phyloP scores from a whole-genome alignment of 2,797 vertebrate genomes.

The Buphagus erythrorhynchus region DNA sequence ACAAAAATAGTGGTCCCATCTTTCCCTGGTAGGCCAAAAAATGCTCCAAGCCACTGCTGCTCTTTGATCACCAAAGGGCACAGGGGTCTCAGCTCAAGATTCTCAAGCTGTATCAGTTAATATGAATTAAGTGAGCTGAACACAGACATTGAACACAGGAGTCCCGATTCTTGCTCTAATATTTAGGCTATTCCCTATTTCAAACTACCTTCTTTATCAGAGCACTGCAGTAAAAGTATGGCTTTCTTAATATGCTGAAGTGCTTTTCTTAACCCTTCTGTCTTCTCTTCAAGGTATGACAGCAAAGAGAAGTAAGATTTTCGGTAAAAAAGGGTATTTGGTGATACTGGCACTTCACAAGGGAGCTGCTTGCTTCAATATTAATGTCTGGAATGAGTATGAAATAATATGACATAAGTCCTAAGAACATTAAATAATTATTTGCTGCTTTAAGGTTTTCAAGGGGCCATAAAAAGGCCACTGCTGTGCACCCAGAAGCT shows the following conservation, averaged over 20 bases:
- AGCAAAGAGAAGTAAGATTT: neutral
- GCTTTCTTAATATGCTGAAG: neutral
- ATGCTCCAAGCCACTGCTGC: neutral
- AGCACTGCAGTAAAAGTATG: neutral
- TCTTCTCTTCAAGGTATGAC: neutral
- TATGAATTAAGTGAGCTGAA: neutral
- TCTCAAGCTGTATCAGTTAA: neutral
- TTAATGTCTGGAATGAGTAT: neutral
- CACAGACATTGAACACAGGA: neutral
- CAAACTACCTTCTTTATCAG: neutral
- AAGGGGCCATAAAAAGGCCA: neutral
- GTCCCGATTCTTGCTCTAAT: neutral
- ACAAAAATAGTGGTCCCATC: fast-evolving
- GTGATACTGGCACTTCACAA: neutral
- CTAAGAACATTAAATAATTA: neutral
- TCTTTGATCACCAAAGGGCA: neutral
- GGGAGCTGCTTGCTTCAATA: neutral
- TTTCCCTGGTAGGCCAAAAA: neutral
- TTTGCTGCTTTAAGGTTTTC: neutral
- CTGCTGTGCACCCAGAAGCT: neutral
- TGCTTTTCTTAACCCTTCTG: neutral
- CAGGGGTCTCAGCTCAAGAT: neutral
- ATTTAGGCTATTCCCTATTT: neutral
- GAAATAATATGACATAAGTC: neutral
- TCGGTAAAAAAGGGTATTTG: neutral